A percentile compares a stretch with the other conserved stretches of the same genome.
Evolutionary conservation across 2,797 vertebrate species (phyloP).

Genomic region (Galagoides demidoff): DNA sequence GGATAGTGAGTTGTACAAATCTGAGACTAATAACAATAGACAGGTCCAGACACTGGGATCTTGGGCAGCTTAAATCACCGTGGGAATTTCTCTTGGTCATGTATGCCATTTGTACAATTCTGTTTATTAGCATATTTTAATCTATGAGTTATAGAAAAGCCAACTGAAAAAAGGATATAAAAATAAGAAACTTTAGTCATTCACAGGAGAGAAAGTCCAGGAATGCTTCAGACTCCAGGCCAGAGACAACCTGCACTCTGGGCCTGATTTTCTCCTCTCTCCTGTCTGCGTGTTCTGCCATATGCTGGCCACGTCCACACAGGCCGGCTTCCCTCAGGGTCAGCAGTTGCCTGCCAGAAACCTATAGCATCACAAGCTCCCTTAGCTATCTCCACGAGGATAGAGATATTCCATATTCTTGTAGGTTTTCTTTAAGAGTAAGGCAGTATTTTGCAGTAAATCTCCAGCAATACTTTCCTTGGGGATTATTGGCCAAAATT

Average conservation of each 20-base stretch:
- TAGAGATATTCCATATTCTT: neutral
- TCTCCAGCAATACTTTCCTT: neutral
- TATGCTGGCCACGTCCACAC: neutral
- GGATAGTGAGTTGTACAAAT: neutral
- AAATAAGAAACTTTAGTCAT: neutral
- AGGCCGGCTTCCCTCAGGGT: neutral
- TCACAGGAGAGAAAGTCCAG: neutral
- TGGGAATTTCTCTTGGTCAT: neutral
- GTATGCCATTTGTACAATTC: neutral
- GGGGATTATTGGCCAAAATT: neutral
- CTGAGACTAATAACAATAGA: neutral
- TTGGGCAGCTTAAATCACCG: neutral
- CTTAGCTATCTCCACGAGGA: neutral
- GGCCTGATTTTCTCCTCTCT: neutral
- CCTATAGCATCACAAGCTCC: neutral
- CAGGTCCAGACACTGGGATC: neutral
- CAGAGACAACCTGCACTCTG: neutral
- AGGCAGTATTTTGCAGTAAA: neutral
- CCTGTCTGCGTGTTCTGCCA: no score
- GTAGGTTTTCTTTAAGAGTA: neutral
- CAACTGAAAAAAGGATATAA: neutral
- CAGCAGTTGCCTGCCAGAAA: neutral
- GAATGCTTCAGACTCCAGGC: no score
- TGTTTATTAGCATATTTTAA: constrained; percentile 25
- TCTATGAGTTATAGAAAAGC: neutral